These are phyloP conservation scores for Glyptemys insculpta DNA, from an alignment of 2,797 vertebrate genomes.

Conservation along the genomic window DNA sequence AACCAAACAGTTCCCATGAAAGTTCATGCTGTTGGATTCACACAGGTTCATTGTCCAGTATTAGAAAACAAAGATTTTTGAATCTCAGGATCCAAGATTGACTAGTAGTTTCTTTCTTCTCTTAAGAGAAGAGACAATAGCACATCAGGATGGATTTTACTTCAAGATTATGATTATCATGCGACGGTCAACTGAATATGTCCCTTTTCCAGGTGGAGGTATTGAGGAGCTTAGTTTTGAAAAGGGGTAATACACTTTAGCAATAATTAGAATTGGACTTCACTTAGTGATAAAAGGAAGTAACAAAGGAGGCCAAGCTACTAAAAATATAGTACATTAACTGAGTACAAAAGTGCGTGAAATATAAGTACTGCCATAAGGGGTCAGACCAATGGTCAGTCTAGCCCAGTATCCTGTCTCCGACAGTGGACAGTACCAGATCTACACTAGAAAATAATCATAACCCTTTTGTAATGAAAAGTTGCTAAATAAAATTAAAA, in stretches of 20 bases:
- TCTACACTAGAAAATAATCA: not conserved
- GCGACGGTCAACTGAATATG: not conserved
- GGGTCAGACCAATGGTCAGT: not conserved
- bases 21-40: not conserved
- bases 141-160: not conserved
- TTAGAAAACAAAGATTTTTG: not conserved
- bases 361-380: not conserved
- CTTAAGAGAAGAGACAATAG: not conserved
- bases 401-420: not conserved
- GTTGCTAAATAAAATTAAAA: not conserved
- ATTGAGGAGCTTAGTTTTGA: not conserved
- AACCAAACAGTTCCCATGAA: not conserved
- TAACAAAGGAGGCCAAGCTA: not conserved
- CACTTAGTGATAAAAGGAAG: not conserved
- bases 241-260: not conserved
- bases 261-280: not conserved
- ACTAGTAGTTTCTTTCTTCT: not conserved
- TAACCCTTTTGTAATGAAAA: not conserved
- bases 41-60: not conserved
- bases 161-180: not conserved
- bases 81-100: not conserved
- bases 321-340: not conserved
- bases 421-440: not conserved
- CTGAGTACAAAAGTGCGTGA: not conserved
- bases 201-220: not conserved